Evolutionary conservation across 2,888 invertebrate genomes (phyloP).

Genomic region (Steinernema scapterisci): DNA sequence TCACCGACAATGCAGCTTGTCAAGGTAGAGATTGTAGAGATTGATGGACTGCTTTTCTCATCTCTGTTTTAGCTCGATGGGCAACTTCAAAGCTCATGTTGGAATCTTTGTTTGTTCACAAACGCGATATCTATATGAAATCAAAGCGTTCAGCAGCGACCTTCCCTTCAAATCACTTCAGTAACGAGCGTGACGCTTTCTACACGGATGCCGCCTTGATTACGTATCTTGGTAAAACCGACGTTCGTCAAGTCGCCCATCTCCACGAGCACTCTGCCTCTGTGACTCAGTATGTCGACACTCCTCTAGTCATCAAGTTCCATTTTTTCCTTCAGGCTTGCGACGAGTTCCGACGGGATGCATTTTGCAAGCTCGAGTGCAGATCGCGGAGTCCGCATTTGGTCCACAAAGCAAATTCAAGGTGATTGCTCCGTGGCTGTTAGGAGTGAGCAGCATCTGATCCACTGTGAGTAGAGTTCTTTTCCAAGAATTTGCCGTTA

Average conservation of each 20-base stretch:
- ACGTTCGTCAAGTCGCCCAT: slow-evolving; percentile 47
- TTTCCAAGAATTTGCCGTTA: not conserved
- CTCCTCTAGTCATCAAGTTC: too few relatives aligned
- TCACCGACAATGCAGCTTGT: not conserved
- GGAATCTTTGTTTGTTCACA: slow-evolving; percentile 45
- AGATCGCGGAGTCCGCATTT: slow-evolving; percentile 53
- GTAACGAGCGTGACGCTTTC: slow-evolving; percentile 24
- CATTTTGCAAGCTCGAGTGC: slow-evolving; percentile 50
- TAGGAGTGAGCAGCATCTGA: slow-evolving; percentile 24
- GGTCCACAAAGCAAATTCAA: slow-evolving; percentile 49
- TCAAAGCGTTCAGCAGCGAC: slow-evolving; percentile 44
- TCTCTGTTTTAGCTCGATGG: slow-evolving; percentile 14
- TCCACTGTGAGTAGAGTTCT: not conserved
- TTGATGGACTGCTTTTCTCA: too few relatives aligned
- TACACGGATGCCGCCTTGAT: slow-evolving; percentile 13
- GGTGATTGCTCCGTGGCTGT: slow-evolving; percentile 46
- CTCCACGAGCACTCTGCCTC: slow-evolving; percentile 58
- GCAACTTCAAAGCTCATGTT: slow-evolving; percentile 37
- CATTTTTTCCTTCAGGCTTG: slow-evolving; percentile 44
- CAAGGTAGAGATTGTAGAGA: not conserved
- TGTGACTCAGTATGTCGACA: slow-evolving; percentile 46
- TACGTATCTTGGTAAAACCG: slow-evolving; percentile 33
- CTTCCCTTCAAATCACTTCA: not conserved
- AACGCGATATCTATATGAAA: slow-evolving; percentile 40
- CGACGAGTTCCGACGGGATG: slow-evolving; percentile 46